Evolutionary conservation across 2,797 vertebrate genomes (phyloP).

Genomic region (Poecile montanus): DNA sequence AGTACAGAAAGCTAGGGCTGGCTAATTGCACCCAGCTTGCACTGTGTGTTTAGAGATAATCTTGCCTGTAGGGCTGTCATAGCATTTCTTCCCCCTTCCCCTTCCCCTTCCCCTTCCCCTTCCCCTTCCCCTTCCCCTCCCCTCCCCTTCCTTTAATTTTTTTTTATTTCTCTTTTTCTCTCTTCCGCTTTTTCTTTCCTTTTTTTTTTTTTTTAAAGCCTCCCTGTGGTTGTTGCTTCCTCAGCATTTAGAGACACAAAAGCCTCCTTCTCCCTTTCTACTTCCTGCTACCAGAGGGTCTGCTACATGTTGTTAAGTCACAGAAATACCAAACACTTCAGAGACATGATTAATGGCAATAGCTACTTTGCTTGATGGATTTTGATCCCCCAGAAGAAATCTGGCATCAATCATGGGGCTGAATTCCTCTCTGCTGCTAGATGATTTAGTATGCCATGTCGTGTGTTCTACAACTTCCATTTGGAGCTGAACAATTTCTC

Average conservation of each 20-base stretch:
- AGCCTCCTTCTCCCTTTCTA: not conserved
- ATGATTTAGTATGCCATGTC: conserved; percentile 58
- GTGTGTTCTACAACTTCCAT: conserved; percentile 37
- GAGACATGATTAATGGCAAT: conserved; percentile 45
- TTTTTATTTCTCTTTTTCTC: no score
- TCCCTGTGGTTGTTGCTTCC: not conserved
- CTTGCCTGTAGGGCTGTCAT: not conserved
- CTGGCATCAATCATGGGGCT: conserved; percentile 43
- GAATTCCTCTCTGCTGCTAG: conserved; percentile 48
- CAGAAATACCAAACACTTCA: not conserved
- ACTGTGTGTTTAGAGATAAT: not conserved
- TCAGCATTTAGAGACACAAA: not conserved
- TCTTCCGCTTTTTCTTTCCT: no score
- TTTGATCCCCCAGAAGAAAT: conserved; percentile 64
- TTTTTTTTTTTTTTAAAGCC: fast-evolving
- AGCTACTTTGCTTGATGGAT: conserved; percentile 48
- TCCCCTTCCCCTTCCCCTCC: no score
- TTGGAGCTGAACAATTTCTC: conserved; percentile 40
- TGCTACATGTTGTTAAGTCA: not conserved
- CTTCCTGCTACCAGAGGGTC: not conserved
- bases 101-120: no score
- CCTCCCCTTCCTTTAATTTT: no score
- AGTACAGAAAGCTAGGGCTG: not conserved
- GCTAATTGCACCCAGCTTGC: not conserved
- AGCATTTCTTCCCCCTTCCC: no score